Conservation (phyloP, 2,888 invertebrate species). For the Orthonevra nobilis region DNA sequence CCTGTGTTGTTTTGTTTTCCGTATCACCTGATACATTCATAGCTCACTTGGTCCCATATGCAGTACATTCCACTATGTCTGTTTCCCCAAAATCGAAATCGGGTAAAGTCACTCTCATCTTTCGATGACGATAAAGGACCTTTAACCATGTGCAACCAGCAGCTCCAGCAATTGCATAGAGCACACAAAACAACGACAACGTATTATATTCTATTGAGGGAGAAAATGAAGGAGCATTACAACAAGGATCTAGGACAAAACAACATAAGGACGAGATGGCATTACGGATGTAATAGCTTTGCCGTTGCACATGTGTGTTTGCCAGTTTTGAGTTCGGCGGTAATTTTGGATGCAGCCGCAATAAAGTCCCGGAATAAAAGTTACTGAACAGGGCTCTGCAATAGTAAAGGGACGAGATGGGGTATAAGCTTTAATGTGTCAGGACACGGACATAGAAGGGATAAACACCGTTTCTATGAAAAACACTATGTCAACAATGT, state of each 20-base stretch:
- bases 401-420: conserved; percentile 37
- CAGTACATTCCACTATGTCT: conserved; percentile 1
- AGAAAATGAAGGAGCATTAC: conserved; percentile 17
- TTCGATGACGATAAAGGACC: background rate
- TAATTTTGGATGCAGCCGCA: conserved; percentile 18
- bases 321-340: conserved; percentile 14
- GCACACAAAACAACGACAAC: conserved; percentile 7
- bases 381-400: conserved; percentile 8
- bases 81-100: conserved; percentile 22
- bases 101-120: conserved; percentile 7
- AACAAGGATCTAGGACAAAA: conserved; percentile 19
- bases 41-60: conserved; percentile 2
- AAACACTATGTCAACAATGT: conserved; percentile 50
- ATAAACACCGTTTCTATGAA: background rate
- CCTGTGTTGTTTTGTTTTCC: conserved; percentile 20
- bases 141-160: conserved; percentile 2
- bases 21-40: conserved; percentile 5
- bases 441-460: background rate
- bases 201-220: conserved; percentile 20
- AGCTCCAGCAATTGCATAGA: conserved; percentile 4
- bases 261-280: no score
- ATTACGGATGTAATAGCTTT: conserved; percentile 21
- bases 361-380: conserved; percentile 23
- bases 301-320: conserved; percentile 8
- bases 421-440: background rate